Conservation (phyloP, 2,888 invertebrate species). For the Lasioglossum calceatum region DNA sequence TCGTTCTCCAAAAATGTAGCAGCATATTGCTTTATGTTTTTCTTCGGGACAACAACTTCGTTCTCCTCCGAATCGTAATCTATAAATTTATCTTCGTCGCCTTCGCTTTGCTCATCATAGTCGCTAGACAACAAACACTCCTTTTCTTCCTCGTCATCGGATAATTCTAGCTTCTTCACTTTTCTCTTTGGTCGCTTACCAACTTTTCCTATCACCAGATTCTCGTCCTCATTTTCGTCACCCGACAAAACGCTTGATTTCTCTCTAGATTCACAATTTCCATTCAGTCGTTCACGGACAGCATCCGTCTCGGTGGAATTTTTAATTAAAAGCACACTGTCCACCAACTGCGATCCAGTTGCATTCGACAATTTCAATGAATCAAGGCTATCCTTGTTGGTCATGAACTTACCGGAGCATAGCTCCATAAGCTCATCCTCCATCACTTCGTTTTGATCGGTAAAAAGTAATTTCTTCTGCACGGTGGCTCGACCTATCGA, state of each 20-base stretch:
- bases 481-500: constrained; percentile 68
- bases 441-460: constrained; percentile 75
- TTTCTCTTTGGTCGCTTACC: constrained; percentile 65
- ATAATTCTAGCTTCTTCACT: constrained; percentile 72
- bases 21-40: constrained; percentile 85
- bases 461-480: constrained; percentile 83
- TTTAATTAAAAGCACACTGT: constrained; percentile 71
- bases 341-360: constrained; percentile 79
- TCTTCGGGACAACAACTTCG: constrained; percentile 86
- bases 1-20: constrained; percentile 94
- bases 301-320: constrained; percentile 76
- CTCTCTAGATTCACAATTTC: constrained; percentile 60
- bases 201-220: constrained; percentile 58
- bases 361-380: constrained; percentile 47
- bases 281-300: constrained; percentile 76
- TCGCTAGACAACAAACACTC: constrained; percentile 75
- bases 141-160: constrained; percentile 79
- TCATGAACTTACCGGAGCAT: constrained; percentile 84
- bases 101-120: constrained; percentile 69
- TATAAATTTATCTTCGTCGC: constrained; percentile 76
- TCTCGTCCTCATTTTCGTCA: constrained; percentile 79
- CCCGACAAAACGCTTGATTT: constrained; percentile 75
- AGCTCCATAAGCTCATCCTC: constrained; percentile 86
- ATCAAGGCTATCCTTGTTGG: constrained; percentile 19
- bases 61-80: constrained; percentile 95